A percentile compares a stretch with the other conserved stretches of the same genome.
These are phyloP conservation scores for Hippopotamus amphibius DNA, from an alignment of 2,113 vertebrate species.

Conservation along the genomic window DNA sequence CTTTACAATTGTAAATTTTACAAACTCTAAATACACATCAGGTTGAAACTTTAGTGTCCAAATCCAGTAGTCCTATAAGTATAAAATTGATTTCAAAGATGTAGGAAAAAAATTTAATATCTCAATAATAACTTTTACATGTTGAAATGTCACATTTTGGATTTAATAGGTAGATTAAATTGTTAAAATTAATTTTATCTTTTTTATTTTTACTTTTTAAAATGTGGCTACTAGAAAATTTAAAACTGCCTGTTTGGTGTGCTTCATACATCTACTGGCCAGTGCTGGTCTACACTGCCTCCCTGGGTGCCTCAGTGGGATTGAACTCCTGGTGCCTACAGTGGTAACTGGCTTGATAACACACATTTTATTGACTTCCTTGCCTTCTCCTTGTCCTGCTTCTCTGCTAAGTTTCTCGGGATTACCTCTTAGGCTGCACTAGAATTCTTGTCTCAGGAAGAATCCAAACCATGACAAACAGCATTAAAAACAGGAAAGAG, in stretches of 20 bases:
- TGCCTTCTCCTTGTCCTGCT: not conserved
- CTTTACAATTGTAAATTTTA: not conserved
- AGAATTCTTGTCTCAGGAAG: not conserved
- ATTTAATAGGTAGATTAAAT: not conserved
- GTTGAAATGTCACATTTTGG: not conserved
- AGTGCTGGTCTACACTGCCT: not conserved
- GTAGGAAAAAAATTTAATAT: not conserved
- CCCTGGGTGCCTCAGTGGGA: no score
- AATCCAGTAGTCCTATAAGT: not conserved
- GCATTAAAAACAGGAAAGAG: not conserved
- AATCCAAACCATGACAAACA: not conserved
- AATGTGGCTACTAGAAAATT: not conserved
- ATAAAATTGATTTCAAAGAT: constrained; percentile 20
- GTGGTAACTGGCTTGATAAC: not conserved
- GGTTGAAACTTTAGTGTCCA: not conserved
- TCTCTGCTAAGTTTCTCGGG: not conserved
- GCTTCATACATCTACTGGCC: not conserved
- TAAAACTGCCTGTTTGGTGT: not conserved
- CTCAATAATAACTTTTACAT: not conserved
- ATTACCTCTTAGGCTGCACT: not conserved
- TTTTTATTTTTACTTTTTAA: not conserved
- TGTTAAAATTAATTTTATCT: constrained; percentile 10
- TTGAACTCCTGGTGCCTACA: not conserved
- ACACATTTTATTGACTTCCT: not conserved
- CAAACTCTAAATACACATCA: constrained; percentile 23